A percentile compares a stretch with the other conserved stretches of the same genome.
Conservation (phyloP, 2,888 invertebrate species). For the Lasioglossum leucozonium region DNA sequence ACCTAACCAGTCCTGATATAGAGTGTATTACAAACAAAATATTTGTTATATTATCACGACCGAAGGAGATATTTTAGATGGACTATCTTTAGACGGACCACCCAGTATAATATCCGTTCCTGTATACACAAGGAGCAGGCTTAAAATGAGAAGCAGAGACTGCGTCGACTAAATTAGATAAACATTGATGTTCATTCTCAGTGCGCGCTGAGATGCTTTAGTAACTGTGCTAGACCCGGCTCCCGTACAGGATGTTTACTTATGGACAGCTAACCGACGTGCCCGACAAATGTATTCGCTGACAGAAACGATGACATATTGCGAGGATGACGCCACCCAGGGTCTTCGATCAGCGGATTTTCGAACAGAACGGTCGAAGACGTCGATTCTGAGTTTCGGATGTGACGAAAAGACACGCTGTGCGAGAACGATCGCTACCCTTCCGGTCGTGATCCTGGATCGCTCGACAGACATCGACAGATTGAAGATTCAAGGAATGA, state of each 20-base stretch:
- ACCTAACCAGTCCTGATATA: background rate
- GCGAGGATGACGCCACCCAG: slow-evolving; percentile 9
- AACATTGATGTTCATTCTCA: slow-evolving; percentile 3
- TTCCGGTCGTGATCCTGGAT: background rate
- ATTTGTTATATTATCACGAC: background rate
- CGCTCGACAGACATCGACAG: background rate
- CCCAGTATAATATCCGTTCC: background rate
- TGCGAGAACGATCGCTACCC: background rate
- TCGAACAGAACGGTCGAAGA: too few relatives aligned
- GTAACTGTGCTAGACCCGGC: background rate
- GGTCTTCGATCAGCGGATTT: background rate
- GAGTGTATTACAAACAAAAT: background rate
- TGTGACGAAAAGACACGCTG: background rate
- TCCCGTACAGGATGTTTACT: slow-evolving; percentile 1
- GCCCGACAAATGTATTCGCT: background rate
- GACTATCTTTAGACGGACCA: background rate
- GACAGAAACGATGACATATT: background rate
- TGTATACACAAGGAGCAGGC: too few relatives aligned
- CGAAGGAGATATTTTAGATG: background rate
- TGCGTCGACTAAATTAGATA: background rate
- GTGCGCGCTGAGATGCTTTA: background rate
- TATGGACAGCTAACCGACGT: background rate
- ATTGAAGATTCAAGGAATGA: slow-evolving; percentile 5
- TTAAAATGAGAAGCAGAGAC: background rate
- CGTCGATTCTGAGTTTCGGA: background rate